phyloP scores from a whole-genome alignment of 2,797 vertebrate genomes.

The Cheracebus regulus region DNA sequence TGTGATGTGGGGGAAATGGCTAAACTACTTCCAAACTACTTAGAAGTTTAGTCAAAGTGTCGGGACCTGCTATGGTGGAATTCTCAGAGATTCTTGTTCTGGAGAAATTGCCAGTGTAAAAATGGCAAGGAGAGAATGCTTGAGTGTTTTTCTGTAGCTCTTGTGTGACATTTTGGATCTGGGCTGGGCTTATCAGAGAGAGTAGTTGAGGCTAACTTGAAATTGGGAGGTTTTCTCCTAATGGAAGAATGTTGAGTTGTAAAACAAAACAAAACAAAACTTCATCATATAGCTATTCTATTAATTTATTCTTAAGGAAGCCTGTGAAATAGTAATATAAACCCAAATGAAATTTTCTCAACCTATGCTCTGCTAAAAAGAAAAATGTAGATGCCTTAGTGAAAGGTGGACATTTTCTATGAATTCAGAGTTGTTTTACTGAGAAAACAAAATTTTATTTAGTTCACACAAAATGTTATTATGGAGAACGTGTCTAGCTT shows the following conservation, averaged over 20 bases:
- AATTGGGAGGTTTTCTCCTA: constrained; percentile 20
- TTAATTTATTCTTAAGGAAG: background rate
- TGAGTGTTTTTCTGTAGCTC: background rate
- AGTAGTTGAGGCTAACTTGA: background rate
- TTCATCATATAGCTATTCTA: background rate
- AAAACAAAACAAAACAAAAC: background rate
- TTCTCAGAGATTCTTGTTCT: background rate
- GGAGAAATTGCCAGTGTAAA: background rate
- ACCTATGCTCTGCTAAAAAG: background rate
- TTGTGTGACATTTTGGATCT: background rate
- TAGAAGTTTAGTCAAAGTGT: background rate
- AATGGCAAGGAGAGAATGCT: background rate
- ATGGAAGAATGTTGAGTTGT: background rate
- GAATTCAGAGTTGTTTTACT: background rate
- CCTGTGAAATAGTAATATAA: background rate
- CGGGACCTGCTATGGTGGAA: background rate
- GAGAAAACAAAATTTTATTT: background rate
- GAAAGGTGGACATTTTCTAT: background rate
- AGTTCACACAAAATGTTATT: background rate
- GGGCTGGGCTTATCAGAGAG: background rate
- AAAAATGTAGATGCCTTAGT: background rate
- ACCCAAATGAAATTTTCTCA: background rate
- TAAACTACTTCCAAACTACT: background rate
- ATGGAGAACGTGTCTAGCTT: background rate
- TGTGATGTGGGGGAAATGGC: background rate